Percentiles rank a stretch among this genome's conserved stretches.
Conservation (phyloP, 2,888 invertebrate species). For the Linhomoeus sp. region DNA sequence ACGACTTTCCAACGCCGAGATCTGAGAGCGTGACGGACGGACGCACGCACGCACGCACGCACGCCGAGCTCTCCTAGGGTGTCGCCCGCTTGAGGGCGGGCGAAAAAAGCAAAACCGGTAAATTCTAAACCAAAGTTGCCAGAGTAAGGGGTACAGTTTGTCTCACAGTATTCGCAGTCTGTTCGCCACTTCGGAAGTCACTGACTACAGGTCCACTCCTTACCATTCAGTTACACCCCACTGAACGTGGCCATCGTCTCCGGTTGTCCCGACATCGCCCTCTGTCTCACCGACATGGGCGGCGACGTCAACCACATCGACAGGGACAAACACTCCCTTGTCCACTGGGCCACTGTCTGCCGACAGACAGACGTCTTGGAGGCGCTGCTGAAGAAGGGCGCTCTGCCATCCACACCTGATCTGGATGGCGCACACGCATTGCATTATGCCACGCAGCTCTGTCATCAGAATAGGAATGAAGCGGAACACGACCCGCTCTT, state of each 20-base stretch:
- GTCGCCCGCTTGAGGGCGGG: no score
- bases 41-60: no score
- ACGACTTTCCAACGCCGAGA: no score
- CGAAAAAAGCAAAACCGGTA: no score
- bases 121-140: no score
- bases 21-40: no score
- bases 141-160: no score
- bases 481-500: constrained; percentile 9
- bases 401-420: constrained; percentile 66
- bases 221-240: neutral
- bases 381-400: constrained; percentile 57
- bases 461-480: constrained; percentile 34
- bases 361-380: constrained; percentile 26
- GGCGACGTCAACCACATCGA: constrained; percentile 76
- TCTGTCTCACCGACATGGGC: constrained; percentile 32
- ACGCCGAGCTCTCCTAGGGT: no score
- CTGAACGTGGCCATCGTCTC: neutral
- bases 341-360: constrained; percentile 81
- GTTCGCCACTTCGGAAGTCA: no score
- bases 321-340: constrained; percentile 76
- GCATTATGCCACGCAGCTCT: constrained; percentile 95
- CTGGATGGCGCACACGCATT: constrained; percentile 83
- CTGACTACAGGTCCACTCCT: no score
- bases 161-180: no score
- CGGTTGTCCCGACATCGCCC: neutral